These are phyloP conservation scores for Rhinopomastus cyanomelas DNA, from an alignment of 2,113 vertebrate genomes.

Conservation along the genomic window DNA sequence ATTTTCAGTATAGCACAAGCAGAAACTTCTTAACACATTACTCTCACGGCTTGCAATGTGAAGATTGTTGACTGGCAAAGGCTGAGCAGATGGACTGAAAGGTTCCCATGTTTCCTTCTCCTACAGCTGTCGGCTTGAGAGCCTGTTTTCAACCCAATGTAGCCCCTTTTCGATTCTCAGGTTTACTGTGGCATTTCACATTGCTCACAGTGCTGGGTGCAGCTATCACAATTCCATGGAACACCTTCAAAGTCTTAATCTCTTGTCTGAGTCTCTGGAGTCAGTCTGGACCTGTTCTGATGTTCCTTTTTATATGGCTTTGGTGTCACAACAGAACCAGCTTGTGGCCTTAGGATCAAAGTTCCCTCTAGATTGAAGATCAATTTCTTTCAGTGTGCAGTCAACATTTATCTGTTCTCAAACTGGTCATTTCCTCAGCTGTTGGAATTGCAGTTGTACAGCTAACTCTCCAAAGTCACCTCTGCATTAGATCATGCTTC, in stretches of 20 bases:
- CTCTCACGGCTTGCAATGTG: constrained; percentile 26
- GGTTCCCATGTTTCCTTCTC: constrained; percentile 65
- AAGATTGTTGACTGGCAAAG: constrained; percentile 65
- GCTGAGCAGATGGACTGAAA: constrained; percentile 66
- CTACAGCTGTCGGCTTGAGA: constrained; percentile 52
- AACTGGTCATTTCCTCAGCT: constrained; percentile 98
- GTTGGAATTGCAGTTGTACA: constrained; percentile 89
- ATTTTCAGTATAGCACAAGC: constrained; percentile 58
- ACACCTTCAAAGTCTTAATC: constrained; percentile 98
- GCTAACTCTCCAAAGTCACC: constrained; percentile 93
- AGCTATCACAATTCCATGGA: constrained; percentile 98
- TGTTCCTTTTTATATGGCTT: constrained; percentile 89
- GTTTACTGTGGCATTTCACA: constrained; percentile 98
- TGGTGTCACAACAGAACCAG: constrained; percentile 91
- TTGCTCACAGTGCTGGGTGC: constrained; percentile 97
- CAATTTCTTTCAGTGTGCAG: constrained; percentile 97
- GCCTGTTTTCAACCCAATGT: constrained; percentile 43
- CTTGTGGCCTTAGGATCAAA: constrained; percentile 93
- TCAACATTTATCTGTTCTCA: constrained; percentile 98
- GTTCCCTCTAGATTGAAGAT: constrained; percentile 95
- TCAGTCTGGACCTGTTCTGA: constrained; percentile 73
- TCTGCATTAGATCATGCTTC: constrained; percentile 96
- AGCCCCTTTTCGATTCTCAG: constrained; percentile 77
- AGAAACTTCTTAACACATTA: constrained; percentile 39
- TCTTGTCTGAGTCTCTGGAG: constrained; percentile 76